A percentile compares a stretch with the other conserved stretches of the same genome.
Evolutionary conservation across 2,888 invertebrate species (phyloP).

Genomic region (Adineta ricciae): DNA sequence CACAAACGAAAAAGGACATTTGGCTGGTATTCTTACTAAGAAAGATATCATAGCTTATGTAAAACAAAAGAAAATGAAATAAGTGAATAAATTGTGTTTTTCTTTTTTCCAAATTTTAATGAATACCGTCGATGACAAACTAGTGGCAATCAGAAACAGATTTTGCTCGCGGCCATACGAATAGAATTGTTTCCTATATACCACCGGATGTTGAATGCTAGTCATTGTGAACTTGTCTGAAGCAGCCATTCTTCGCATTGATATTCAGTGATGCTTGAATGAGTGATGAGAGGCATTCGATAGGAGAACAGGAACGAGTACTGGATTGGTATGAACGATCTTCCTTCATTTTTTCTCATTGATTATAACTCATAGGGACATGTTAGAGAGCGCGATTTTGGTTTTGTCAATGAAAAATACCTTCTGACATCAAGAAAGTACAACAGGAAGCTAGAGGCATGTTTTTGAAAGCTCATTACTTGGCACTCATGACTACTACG

Average conservation of each 20-base stretch:
- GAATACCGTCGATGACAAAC: neutral
- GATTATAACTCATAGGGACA: neutral
- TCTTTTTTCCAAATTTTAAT: neutral
- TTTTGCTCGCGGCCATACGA: neutral
- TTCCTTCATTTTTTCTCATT: neutral
- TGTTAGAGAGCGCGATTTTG: neutral
- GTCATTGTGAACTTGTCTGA: neutral
- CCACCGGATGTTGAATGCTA: neutral
- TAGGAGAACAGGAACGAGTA: neutral
- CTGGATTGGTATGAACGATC: neutral
- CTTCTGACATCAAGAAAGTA: neutral
- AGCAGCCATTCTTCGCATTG: neutral
- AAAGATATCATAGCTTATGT: slow-evolving; percentile 20
- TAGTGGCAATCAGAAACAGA: neutral
- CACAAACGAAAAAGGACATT: slow-evolving; percentile 58
- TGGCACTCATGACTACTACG: neutral
- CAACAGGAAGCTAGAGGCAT: neutral
- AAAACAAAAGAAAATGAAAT: neutral
- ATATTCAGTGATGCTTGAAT: neutral
- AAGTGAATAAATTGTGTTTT: neutral
- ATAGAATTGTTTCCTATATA: neutral
- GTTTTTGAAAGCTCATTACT: neutral
- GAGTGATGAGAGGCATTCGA: neutral
- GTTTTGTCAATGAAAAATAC: neutral
- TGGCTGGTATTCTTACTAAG: neutral